phyloP scores from a whole-genome alignment of 2,797 vertebrate species.

The Acropternis orthonyx region DNA sequence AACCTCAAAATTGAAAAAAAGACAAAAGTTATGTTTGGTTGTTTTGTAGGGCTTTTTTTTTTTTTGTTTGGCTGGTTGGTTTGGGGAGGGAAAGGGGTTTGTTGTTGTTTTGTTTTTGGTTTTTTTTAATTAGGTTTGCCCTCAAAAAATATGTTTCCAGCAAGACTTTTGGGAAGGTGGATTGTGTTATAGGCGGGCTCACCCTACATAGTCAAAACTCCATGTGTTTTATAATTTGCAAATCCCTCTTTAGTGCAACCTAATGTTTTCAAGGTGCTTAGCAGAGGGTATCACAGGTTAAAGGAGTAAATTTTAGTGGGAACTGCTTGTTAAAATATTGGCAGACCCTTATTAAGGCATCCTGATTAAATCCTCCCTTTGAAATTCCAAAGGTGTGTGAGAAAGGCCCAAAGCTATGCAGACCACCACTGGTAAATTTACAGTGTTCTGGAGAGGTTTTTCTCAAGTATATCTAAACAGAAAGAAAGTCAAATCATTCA shows the following conservation, averaged over 20 bases:
- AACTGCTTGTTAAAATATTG: neutral
- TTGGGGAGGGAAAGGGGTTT: neutral
- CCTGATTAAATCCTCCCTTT: neutral
- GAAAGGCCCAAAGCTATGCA: neutral
- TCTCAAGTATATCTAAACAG: neutral
- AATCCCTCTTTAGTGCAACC: neutral
- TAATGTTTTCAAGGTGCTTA: neutral
- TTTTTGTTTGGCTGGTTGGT: neutral
- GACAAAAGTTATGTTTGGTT: rapidly evolving
- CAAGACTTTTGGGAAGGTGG: neutral
- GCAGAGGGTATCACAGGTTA: neutral
- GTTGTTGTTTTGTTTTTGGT: neutral
- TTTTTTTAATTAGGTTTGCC: neutral
- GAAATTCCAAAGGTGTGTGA: neutral
- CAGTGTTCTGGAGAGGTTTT: neutral
- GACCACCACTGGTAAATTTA: neutral
- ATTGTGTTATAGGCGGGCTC: neutral
- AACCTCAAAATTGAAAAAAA: neutral
- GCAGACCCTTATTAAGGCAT: neutral
- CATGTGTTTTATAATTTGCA: neutral
- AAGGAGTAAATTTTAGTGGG: neutral
- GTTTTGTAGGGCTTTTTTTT: neutral
- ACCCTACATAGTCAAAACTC: neutral
- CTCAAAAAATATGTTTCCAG: neutral
- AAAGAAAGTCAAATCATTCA: neutral